phyloP scores from a whole-genome alignment of 2,888 invertebrate species.

The Gastrophysa polygoni region DNA sequence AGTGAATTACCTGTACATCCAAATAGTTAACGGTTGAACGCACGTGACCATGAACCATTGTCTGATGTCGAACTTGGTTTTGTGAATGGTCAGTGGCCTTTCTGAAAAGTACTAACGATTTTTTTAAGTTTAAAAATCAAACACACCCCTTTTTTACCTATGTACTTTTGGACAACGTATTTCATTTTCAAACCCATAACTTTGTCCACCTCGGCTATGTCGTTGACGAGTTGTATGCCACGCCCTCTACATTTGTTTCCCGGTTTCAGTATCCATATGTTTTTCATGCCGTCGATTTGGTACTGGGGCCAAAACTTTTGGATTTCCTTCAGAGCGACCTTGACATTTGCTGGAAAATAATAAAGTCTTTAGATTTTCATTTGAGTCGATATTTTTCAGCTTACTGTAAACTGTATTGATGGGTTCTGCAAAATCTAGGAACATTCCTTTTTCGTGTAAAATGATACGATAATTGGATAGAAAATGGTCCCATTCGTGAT shows the following conservation, averaged over 20 bases:
- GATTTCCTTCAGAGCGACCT: conserved; percentile 70
- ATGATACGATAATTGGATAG: conserved; percentile 70
- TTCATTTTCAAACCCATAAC: conserved; percentile 72
- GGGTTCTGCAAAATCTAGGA: conserved; percentile 39
- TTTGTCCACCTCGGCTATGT: conserved; percentile 82
- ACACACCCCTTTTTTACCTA: conserved; percentile 67
- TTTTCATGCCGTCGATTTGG: conserved; percentile 82
- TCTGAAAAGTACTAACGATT: conserved; percentile 65
- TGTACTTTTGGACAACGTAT: conserved; percentile 95
- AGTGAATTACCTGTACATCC: conserved; percentile 88
- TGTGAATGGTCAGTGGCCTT: conserved; percentile 83
- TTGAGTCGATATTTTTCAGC: not conserved
- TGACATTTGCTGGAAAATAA: conserved; percentile 57
- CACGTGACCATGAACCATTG: conserved; percentile 95
- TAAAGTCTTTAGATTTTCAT: conserved; percentile 5
- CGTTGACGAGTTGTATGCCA: conserved; percentile 86
- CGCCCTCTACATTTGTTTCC: conserved; percentile 92
- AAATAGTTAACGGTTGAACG: conserved; percentile 87
- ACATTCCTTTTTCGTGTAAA: conserved; percentile 66
- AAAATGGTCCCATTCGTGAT: conserved; percentile 91
- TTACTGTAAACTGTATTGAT: conserved; percentile 30
- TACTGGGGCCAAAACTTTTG: conserved; percentile 80
- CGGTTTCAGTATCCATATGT: conserved; percentile 95
- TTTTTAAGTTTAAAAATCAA: conserved; percentile 8
- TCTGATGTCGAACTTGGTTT: conserved; percentile 93